Conservation (phyloP, 2,113 vertebrate species). For the Onychorhynchus coronatus region DNA sequence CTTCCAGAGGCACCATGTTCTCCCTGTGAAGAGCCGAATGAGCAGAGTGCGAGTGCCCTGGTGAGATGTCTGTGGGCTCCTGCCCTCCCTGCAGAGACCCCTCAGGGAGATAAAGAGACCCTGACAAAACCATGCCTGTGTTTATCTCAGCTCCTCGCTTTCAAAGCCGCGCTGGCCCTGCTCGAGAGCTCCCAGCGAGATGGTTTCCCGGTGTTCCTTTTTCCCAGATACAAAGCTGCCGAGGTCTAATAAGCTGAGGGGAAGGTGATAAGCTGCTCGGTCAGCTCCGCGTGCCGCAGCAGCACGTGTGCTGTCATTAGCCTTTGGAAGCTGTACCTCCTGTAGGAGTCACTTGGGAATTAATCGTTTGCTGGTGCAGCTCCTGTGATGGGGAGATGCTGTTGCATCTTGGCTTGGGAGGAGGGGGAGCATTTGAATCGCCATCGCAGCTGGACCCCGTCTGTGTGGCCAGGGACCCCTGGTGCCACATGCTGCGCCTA, state of each 20-base stretch:
- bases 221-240: neutral
- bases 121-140: neutral
- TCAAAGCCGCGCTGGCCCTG: neutral
- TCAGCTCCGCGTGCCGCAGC: neutral
- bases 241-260: neutral
- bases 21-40: neutral
- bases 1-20: neutral
- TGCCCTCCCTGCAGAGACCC: neutral
- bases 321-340: neutral
- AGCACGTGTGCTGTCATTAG: neutral
- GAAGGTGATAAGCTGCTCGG: slow-evolving; percentile 3
- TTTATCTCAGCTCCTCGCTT: neutral
- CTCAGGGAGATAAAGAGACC: neutral
- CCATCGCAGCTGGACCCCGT: rapidly evolving
- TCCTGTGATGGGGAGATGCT: neutral
- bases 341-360: neutral
- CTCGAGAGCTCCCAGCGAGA: neutral
- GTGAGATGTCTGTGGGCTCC: neutral
- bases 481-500: neutral
- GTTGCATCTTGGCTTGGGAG: neutral
- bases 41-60: neutral
- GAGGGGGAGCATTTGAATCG: rapidly evolving
- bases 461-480: rapidly evolving
- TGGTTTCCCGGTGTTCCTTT: neutral
- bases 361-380: neutral